Percentiles rank a stretch among this genome's conserved stretches.
Conservation (phyloP, 2,888 invertebrate species). For the Zygogramma bicolorata region DNA sequence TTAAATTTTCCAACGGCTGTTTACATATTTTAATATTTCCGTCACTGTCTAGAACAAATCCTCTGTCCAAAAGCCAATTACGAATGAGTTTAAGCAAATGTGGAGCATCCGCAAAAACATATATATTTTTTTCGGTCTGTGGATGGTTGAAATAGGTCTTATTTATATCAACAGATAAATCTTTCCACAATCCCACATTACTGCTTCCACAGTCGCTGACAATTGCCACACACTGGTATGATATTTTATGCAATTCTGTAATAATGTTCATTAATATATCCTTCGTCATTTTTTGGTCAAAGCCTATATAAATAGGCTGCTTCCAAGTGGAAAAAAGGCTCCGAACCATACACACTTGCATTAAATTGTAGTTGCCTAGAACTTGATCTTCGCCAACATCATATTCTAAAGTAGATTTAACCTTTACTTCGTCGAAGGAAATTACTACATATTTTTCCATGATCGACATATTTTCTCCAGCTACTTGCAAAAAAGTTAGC, state of each 20-base stretch:
- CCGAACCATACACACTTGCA: constrained; percentile 44
- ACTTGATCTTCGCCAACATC: constrained; percentile 46
- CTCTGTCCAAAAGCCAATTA: background rate
- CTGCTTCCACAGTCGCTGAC: constrained; percentile 47
- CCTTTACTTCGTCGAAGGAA: constrained; percentile 37
- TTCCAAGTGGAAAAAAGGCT: constrained; percentile 46
- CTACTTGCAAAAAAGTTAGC: constrained; percentile 14
- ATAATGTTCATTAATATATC: constrained; percentile 2
- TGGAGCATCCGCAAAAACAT: no score
- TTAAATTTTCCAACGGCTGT: no score
- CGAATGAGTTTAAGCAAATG: no score
- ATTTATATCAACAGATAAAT: background rate
- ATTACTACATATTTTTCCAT: constrained; percentile 24
- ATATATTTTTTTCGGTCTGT: no score
- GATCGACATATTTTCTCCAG: constrained; percentile 13
- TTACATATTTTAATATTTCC: background rate
- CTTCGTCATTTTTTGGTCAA: constrained; percentile 54
- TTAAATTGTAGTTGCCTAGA: constrained; percentile 34
- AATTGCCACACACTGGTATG: background rate
- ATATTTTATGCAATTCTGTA: background rate
- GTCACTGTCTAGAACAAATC: background rate
- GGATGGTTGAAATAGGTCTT: background rate
- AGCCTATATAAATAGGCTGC: constrained; percentile 48
- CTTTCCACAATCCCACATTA: constrained; percentile 40
- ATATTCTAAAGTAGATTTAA: constrained; percentile 19